Evolutionary conservation across 35 echinoderm and acorn worm species (phyloP), one percentile per base, ranked within the genome.

Genomic region (Patiria miniata): DNA sequence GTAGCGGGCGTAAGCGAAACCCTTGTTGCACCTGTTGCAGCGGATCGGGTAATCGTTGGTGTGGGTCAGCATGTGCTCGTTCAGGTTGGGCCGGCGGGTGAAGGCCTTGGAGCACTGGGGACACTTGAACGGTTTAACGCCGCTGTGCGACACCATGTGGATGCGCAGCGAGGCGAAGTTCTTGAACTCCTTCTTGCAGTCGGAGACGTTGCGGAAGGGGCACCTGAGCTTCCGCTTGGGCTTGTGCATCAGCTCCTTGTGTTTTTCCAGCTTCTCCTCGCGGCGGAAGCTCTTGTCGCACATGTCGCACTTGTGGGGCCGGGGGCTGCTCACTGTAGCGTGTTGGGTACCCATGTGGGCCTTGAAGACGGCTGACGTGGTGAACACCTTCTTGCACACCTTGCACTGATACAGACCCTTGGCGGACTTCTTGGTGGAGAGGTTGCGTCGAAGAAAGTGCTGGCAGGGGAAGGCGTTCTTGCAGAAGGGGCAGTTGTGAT

Each of bases 121-220:
- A 39, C 96, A 99, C 54, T 90, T 91, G 85, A 94, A 98, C 6
- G 96, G 96, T 51, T 99, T 99, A 53, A 99, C 91, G 8, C 96
- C 96, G 8, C 93, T 95, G 39, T 94, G 92, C 1, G 96, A 91
- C 39, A 99, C 93, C 42, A 99, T 94, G 80, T 99, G 96, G 10
- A 89, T 93, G 52, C 94, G 91, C 22, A 99, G 77, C 58, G 94
- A 94, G 60, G 91, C 93, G 0, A 82, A 83, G 14, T 89, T 86
- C 34, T 94, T 94, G 68, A 99, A 99, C 68, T 94, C 96, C 53
- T 87, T 92, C n/a, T 88, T 87, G 54, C 96, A 95, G 37, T 93
- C 96, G 1, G 92, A 91, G 33, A 92, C 56, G 7, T 55, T 78
- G 34, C 86, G 89, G 39, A 99, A 99, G 4, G 96, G 96, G 77